A percentile compares a stretch with the other conserved stretches of the same genome.
Evolutionary conservation across 2,797 vertebrate genomes (phyloP).

Genomic region (Aulostomus chinensis): DNA sequence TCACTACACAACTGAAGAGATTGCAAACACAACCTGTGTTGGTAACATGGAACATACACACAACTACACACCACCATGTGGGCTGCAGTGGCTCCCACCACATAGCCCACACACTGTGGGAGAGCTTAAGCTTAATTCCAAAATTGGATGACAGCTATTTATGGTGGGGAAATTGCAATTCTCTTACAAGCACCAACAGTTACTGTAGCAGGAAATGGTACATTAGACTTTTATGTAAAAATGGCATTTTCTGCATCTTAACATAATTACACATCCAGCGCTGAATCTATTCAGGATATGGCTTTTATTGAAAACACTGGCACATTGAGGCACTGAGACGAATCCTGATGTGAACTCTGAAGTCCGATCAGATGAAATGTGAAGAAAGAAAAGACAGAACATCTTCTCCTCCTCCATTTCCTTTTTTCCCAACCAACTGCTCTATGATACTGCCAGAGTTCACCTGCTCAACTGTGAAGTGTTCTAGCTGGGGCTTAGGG

Average conservation of each 20-base stretch:
- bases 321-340: constrained; percentile 3
- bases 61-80: constrained; percentile 24
- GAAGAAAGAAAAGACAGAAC: constrained; percentile 6
- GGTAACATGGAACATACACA: constrained; percentile 36
- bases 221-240: constrained; percentile 14
- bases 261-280: constrained; percentile 12
- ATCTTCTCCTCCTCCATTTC: constrained; percentile 13
- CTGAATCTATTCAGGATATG: not conserved
- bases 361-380: not conserved
- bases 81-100: constrained; percentile 41
- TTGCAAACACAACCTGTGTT: constrained; percentile 6
- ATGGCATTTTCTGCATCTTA: constrained; percentile 9
- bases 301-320: too few species aligned
- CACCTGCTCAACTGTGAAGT: constrained; percentile 18
- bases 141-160: constrained; percentile 47
- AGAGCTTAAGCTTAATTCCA: constrained; percentile 47
- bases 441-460: constrained; percentile 22
- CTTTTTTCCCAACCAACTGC: not conserved
- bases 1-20: constrained; percentile 10
- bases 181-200: constrained; percentile 23
- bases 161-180: constrained; percentile 27
- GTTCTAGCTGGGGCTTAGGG: constrained; percentile 16
- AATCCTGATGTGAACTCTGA: not conserved
- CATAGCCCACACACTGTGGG: constrained; percentile 52
- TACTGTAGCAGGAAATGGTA: constrained; percentile 5